phyloP scores from a whole-genome alignment of 2,888 invertebrate species.

The Tuta absoluta region DNA sequence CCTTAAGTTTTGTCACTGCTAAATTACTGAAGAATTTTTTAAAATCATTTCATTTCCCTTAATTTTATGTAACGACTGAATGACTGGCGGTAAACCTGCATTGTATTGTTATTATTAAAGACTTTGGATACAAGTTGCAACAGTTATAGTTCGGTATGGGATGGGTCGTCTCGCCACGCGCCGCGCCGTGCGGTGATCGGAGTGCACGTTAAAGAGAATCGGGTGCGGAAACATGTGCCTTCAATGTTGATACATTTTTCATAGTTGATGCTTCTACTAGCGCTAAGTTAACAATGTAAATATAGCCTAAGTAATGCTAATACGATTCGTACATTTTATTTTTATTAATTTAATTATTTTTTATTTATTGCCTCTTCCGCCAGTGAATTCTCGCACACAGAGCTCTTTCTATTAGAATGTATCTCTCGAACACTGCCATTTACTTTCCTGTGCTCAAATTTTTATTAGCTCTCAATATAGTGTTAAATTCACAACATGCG shows the following conservation, averaged over 20 bases:
- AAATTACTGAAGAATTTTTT: too few relatives aligned
- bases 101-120: not conserved
- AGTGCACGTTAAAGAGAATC: slow-evolving; percentile 66
- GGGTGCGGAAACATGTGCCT: slow-evolving; percentile 82
- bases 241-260: slow-evolving; percentile 78
- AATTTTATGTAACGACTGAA: too few relatives aligned
- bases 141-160: not conserved
- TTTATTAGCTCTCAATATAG: slow-evolving; percentile 24
- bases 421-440: slow-evolving; percentile 7
- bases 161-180: not conserved
- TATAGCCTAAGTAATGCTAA: slow-evolving; percentile 52
- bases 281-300: slow-evolving; percentile 75
- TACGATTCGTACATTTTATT: slow-evolving; percentile 69
- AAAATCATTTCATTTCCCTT: too few relatives aligned
- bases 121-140: not conserved
- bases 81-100: too few relatives aligned
- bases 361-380: slow-evolving; percentile 55
- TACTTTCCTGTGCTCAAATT: slow-evolving; percentile 14
- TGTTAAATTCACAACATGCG: not conserved
- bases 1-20: too few relatives aligned
- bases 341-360: slow-evolving; percentile 74
- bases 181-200: slow-evolving; percentile 24
- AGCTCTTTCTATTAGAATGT: not conserved
- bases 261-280: slow-evolving; percentile 80
- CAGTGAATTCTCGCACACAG: slow-evolving; percentile 20